A percentile compares a stretch with the other conserved stretches of the same genome.
phyloP scores from a whole-genome alignment of 2,888 invertebrate genomes.

The Labia minor region DNA sequence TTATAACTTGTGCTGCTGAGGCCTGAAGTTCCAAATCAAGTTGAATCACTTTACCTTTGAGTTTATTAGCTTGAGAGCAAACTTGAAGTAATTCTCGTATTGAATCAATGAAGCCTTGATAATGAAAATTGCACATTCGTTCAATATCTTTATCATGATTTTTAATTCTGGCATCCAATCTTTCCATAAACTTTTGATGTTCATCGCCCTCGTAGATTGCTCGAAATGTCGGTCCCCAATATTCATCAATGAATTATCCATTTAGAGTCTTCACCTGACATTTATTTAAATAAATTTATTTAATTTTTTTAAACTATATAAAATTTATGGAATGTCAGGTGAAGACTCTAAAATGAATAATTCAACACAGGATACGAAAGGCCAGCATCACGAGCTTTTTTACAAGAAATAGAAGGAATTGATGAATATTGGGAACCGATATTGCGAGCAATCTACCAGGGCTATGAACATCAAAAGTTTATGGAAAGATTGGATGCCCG shows the following conservation, averaged over 20 bases:
- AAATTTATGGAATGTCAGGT: not conserved
- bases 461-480: constrained; percentile 76
- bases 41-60: constrained; percentile 54
- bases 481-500: constrained; percentile 78
- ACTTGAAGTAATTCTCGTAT: constrained; percentile 91
- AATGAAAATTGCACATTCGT: constrained; percentile 92
- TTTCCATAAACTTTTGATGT: constrained; percentile 72
- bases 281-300: too few relatives aligned
- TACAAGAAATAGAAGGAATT: constrained; percentile 77
- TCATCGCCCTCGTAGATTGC: constrained; percentile 91
- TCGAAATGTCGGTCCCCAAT: constrained; percentile 84
- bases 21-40: constrained; percentile 44
- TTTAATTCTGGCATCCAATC: constrained; percentile 81
- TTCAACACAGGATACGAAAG: constrained; percentile 27
- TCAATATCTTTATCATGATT: constrained; percentile 97
- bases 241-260: constrained; percentile 87
- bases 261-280: too few relatives aligned
- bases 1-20: constrained; percentile 50
- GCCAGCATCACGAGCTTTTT: constrained; percentile 47
- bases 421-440: constrained; percentile 89
- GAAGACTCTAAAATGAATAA: not conserved
- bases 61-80: constrained; percentile 77
- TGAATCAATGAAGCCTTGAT: constrained; percentile 98
- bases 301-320: too few relatives aligned
- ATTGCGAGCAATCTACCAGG: constrained; percentile 88